Percentiles rank a stretch among this genome's conserved stretches.
These are phyloP conservation scores for Dromius quadrimaculatus DNA, from an alignment of 2,888 invertebrate species.

Conservation along the genomic window DNA sequence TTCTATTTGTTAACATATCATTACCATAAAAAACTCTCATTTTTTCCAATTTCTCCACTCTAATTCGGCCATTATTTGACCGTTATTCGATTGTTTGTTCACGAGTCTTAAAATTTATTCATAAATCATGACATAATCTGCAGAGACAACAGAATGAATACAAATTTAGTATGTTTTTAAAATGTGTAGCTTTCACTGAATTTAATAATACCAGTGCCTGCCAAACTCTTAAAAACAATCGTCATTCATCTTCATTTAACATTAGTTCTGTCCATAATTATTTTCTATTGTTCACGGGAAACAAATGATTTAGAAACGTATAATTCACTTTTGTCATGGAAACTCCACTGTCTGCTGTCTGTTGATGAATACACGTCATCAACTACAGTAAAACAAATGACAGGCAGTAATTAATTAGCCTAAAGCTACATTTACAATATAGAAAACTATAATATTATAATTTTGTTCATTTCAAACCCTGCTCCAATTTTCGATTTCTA, in stretches of 20 bases:
- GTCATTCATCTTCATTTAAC: too few species aligned
- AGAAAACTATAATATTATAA: too few species aligned
- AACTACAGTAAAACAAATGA: conserved; percentile 32
- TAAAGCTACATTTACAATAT: conserved; percentile 24
- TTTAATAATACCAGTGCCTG: conserved; percentile 16
- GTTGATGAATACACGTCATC: conserved; percentile 28
- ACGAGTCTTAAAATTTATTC: conserved; percentile 21
- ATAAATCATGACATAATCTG: conserved; percentile 32
- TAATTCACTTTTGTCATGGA: too few species aligned
- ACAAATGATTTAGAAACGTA: too few species aligned
- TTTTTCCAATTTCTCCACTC: background rate
- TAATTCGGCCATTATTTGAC: conserved; percentile 19
- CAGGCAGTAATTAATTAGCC: conserved; percentile 23
- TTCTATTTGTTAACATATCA: conserved; percentile 25
- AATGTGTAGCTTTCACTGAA: conserved; percentile 37
- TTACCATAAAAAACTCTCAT: background rate
- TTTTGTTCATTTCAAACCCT: too few species aligned
- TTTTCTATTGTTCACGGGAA: too few species aligned
- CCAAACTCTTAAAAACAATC: too few species aligned
- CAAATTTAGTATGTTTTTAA: conserved; percentile 25
- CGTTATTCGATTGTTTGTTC: conserved; percentile 3
- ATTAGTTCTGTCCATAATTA: too few species aligned
- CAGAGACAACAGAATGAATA: background rate
- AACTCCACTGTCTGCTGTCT: too few species aligned
- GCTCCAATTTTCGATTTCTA: conserved; percentile 5